Evolutionary conservation across 2,113 vertebrate genomes (phyloP), one percentile per base, ranked within the genome.

Genomic region (Pituophis catenifer): DNA sequence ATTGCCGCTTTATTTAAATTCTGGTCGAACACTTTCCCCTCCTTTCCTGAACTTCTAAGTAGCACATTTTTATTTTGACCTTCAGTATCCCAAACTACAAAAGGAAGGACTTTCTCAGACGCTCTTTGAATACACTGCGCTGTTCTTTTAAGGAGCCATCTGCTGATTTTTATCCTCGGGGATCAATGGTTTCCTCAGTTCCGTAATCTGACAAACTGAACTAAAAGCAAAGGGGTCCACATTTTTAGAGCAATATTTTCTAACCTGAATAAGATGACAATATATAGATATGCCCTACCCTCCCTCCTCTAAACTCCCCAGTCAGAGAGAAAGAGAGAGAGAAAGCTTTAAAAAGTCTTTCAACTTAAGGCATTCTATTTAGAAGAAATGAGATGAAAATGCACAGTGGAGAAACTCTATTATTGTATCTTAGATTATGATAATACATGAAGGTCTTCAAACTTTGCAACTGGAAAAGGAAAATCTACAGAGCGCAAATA

Each of bases 151-250:
- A 96, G 95, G 91, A 96, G 91, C 29, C 93, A 96, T 97, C 88
- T 87, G 92, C 94, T 96, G 97, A 97, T 97, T 97, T 97, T 97
- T 97, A 97, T 97, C 96, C 95, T 96, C 94, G 55, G 93, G 92
- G 96, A 97, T 96, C 97, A 97, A 95, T 95, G 94, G 44, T 95
- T 95, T 15, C 95, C 94, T 97, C 94, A 96, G 91, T 94, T 97
- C 95, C 90, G 91, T 96, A 96, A 97, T 96, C 96, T 97, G 96
- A 97, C 96, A 97, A 96, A 95, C 93, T 93, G 38, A 0, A 95
- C 92, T 92, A 95, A 96, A 97, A 96, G 95, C 85, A 94, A 92
- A 96, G 89, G 92, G 91, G 58, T 91, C 90, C 89, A 75, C 55
- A 33, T 86, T 96, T 94, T 91, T 10, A 50, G 94, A 96, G 94